Conservation (phyloP, 2,888 invertebrate species). For the Acanthoscelides obtectus region DNA sequence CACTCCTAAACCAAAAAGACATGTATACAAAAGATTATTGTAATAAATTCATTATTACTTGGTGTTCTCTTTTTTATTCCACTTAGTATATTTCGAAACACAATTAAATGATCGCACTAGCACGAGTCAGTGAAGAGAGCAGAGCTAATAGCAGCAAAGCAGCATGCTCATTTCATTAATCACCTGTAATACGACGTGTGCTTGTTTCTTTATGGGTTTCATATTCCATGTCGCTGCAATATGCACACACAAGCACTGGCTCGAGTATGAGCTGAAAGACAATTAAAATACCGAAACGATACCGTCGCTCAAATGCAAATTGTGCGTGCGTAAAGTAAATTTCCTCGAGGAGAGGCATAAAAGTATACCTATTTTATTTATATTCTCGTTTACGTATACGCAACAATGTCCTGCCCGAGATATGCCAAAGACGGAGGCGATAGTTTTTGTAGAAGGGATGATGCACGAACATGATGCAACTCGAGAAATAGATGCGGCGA, state of each 20-base stretch:
- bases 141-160: background rate
- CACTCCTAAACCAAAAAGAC: no score
- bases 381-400: background rate
- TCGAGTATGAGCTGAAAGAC: background rate
- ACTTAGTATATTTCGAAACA: no score
- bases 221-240: background rate
- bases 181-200: background rate
- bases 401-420: background rate
- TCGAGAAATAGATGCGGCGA: no score
- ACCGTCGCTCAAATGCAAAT: background rate
- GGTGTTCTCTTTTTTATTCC: no score
- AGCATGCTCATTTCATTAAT: background rate
- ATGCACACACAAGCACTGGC: background rate
- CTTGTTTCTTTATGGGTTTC: background rate
- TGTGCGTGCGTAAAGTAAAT: background rate
- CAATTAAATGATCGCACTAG: no score
- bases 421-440: background rate
- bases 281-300: background rate
- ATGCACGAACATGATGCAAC: no score
- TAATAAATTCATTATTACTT: no score
- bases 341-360: background rate
- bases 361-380: background rate
- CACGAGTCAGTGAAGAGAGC: no score
- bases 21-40: no score
- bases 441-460: background rate